Evolutionary conservation across 2,888 invertebrate species (phyloP).

Genomic region (Neoaliturus tenellus): DNA sequence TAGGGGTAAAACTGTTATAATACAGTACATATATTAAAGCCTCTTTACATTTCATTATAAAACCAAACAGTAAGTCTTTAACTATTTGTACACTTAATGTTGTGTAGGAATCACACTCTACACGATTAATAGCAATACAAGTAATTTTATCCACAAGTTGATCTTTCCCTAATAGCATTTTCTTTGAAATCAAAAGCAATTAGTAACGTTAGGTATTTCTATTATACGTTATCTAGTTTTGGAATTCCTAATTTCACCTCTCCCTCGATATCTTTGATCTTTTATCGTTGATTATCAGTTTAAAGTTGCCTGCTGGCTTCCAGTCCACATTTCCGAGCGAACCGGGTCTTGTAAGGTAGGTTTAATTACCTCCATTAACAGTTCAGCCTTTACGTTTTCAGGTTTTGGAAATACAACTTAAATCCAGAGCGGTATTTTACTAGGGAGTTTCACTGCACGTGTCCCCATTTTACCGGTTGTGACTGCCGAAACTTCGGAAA

Average conservation of each 20-base stretch:
- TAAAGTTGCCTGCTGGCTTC: neutral
- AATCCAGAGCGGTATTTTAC: neutral
- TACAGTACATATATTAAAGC: too few relatives aligned
- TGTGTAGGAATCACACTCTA: too few relatives aligned
- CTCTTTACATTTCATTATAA: too few relatives aligned
- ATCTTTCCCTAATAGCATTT: too few relatives aligned
- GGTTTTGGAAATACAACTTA: slow-evolving; percentile 10
- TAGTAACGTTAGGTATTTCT: neutral
- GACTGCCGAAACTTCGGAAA: neutral
- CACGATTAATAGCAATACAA: too few relatives aligned
- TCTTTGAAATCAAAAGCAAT: too few relatives aligned
- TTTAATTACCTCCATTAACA: neutral
- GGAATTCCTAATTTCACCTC: neutral
- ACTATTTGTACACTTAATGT: too few relatives aligned
- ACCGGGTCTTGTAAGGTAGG: neutral
- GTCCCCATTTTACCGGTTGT: neutral
- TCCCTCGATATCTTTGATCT: neutral
- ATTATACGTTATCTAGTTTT: neutral
- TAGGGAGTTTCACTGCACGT: neutral
- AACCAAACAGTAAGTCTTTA: too few relatives aligned
- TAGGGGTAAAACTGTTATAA: too few relatives aligned
- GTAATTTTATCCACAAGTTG: too few relatives aligned
- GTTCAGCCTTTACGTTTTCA: neutral
- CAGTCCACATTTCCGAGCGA: neutral
- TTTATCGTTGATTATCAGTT: neutral